Evolutionary conservation across 2,797 vertebrate genomes (phyloP).

Genomic region (Fistularia commersonii): DNA sequence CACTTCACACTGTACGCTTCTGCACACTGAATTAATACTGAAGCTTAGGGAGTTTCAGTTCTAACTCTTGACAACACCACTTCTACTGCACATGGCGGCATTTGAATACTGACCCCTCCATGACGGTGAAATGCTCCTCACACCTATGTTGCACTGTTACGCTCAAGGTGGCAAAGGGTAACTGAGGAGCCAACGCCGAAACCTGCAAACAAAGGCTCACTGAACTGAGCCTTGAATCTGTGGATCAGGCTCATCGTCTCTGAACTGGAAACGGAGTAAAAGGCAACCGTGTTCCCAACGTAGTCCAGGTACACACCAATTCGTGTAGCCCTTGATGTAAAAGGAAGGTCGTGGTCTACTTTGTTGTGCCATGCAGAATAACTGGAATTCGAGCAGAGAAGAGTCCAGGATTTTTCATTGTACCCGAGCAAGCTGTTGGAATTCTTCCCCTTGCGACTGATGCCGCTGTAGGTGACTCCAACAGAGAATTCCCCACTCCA

Average conservation of each 20-base stretch:
- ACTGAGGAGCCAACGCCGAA: conserved; percentile 79
- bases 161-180: conserved; percentile 65
- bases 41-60: no score
- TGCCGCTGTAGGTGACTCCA: conserved; percentile 74
- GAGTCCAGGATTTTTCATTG: conserved; percentile 80
- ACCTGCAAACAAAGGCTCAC: conserved; percentile 75
- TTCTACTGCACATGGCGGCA: no score
- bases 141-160: conserved; percentile 23
- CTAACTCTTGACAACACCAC: no score
- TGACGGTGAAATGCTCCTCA: neutral
- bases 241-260: conserved; percentile 74
- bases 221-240: conserved; percentile 74
- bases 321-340: conserved; percentile 45
- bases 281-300: conserved; percentile 61
- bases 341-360: conserved; percentile 63
- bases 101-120: no score
- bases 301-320: conserved; percentile 77
- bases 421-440: conserved; percentile 78
- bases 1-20: no score
- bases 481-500: conserved; percentile 79
- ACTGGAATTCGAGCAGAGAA: conserved; percentile 77
- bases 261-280: conserved; percentile 70
- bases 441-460: conserved; percentile 80
- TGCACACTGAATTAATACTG: no score
- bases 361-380: conserved; percentile 82